Evolutionary conservation across 1,140 invertebrate genomes (phyloP), one percentile per base, ranked within the genome.

Genomic region (Drosophila santomea): DNA sequence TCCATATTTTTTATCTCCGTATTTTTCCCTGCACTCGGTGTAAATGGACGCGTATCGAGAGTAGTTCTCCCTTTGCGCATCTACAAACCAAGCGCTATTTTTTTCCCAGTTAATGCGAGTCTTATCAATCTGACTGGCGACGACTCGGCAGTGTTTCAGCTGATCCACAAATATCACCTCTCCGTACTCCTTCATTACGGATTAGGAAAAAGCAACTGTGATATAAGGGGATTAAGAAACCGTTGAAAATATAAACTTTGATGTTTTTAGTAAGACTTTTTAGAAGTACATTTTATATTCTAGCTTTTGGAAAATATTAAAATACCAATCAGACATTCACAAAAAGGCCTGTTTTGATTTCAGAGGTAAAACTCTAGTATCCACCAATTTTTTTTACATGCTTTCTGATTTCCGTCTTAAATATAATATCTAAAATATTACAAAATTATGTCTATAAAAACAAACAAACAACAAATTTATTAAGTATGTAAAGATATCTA

Each of bases 91-190:
- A 4, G 47, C 11, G 6, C 39, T 57, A 0, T 3, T 14, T 10
- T 39, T 39, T 1, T 36, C 2, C 60, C 75, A 84, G 2, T 41
- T 48, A 3, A 12, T 4, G 0, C 48, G 55, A 3, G 66, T 20
- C 4, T 50, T 23, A 3, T 15, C 14, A 2, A 54, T 35, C 8
- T 76, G 55, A 7, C 23, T 60, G 3, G 20, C 45, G 10, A 43
- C 44, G 0, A n/a, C n/a, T 2, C 58, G 48, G 11, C 48, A 36
- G 25, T 81, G 63, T 14, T 45, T n/a, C 0, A 84, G 35, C 44
- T 83, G 80, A 4, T 71, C 28, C 64, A 48, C 35, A 35, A 71
- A 71, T 17, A 57, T 41, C 3, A 71, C 17, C 5, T 71, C 51
- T 8, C 23, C 28, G 3, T 54, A 20, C 7, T 28, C n/a, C 28